Evolutionary conservation across 2,888 invertebrate genomes (phyloP).

Genomic region (Mesochorus sp.): DNA sequence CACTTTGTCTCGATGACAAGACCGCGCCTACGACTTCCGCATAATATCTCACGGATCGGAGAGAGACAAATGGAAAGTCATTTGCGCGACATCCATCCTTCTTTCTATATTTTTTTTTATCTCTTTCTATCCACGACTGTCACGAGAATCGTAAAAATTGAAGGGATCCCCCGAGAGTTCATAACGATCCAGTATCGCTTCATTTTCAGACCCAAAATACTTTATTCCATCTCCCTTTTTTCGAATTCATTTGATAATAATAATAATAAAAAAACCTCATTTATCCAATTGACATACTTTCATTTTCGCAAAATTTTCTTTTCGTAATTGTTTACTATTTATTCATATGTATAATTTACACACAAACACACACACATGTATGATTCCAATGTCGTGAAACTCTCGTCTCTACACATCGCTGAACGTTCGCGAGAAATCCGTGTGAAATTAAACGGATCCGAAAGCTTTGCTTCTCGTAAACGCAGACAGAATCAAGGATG

Average conservation of each 20-base stretch:
- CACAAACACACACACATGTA: neutral
- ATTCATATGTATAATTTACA: too few relatives aligned
- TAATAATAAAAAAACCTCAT: neutral
- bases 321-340: neutral
- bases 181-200: constrained; percentile 29
- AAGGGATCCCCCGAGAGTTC: constrained; percentile 23
- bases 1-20: too few relatives aligned
- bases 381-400: constrained; percentile 23
- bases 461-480: constrained; percentile 64
- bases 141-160: constrained; percentile 44
- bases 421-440: constrained; percentile 47
- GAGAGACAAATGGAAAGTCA: constrained; percentile 40
- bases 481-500: neutral
- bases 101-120: constrained; percentile 31
- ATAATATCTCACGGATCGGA: neutral
- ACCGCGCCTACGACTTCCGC: neutral
- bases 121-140: constrained; percentile 33
- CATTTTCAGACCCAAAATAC: neutral
- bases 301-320: neutral
- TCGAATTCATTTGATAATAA: too few relatives aligned
- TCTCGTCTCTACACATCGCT: constrained; percentile 21
- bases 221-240: neutral
- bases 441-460: constrained; percentile 63
- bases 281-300: neutral
- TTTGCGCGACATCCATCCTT: constrained; percentile 15